Conservation (phyloP, 2,888 invertebrate species). For the Scotopteryx bipunctaria region DNA sequence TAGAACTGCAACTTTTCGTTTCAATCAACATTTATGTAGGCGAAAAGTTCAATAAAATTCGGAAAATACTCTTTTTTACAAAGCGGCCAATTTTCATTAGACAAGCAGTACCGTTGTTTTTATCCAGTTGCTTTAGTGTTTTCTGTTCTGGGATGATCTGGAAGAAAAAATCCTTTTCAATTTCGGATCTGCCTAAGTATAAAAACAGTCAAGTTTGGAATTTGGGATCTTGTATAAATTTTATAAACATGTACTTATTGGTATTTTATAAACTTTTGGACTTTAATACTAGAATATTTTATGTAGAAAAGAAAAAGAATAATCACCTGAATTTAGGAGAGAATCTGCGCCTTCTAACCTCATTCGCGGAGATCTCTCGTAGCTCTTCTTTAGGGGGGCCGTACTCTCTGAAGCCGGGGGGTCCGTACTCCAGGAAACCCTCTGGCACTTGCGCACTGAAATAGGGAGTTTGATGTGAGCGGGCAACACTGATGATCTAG, state of each 20-base stretch:
- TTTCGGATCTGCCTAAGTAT: neutral
- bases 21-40: too few relatives aligned
- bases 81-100: neutral
- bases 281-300: neutral
- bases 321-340: constrained; percentile 73
- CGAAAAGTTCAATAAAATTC: too few relatives aligned
- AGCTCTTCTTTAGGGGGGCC: constrained; percentile 66
- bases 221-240: too few relatives aligned
- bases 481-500: neutral
- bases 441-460: constrained; percentile 59
- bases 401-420: constrained; percentile 74
- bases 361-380: constrained; percentile 50
- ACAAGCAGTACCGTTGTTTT: neutral
- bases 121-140: constrained; percentile 6
- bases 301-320: neutral
- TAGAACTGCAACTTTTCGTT: too few relatives aligned
- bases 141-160: constrained; percentile 22
- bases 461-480: neutral
- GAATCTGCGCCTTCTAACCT: constrained; percentile 65
- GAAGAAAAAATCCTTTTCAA: constrained; percentile 10
- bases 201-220: too few relatives aligned
- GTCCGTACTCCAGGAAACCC: constrained; percentile 76
- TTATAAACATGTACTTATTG: too few relatives aligned
- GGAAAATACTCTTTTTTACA: too few relatives aligned
- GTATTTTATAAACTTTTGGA: neutral